These are phyloP conservation scores for Sphenodon punctatus DNA, from an alignment of 2,797 vertebrate genomes.

Conservation along the genomic window DNA sequence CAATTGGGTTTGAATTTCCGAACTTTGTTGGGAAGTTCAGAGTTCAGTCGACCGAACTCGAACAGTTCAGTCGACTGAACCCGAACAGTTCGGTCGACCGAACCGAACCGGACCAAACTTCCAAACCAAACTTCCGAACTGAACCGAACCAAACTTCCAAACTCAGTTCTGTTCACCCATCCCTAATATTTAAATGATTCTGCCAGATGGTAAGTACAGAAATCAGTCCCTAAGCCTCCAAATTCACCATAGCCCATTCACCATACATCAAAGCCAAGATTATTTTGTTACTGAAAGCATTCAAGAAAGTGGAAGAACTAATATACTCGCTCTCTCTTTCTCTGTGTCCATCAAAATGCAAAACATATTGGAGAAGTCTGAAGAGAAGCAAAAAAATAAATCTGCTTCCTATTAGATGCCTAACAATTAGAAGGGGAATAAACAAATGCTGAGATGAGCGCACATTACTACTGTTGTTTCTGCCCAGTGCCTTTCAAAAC, in stretches of 20 bases:
- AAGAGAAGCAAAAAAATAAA: not conserved
- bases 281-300: constrained; percentile 45
- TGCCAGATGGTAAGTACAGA: constrained; percentile 48
- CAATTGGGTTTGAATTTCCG: too few relatives aligned
- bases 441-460: not conserved
- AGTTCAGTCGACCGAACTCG: too few relatives aligned
- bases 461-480: not conserved
- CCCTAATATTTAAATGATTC: constrained; percentile 63
- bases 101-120: constrained; percentile 45
- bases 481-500: not conserved
- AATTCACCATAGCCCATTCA: constrained; percentile 51
- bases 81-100: too few relatives aligned
- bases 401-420: not conserved
- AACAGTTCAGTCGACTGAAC: too few relatives aligned
- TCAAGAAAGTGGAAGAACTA: constrained; percentile 36
- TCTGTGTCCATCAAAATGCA: constrained; percentile 2
- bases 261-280: constrained; percentile 38
- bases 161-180: too few relatives aligned
- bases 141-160: too few relatives aligned
- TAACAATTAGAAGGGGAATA: not conserved
- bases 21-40: too few relatives aligned
- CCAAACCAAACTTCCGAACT: too few relatives aligned
- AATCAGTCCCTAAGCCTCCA: constrained; percentile 32
- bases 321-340: not conserved
- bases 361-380: not conserved